Base-by-base conservation (phyloP, 1,140 invertebrate genomes). In the Drosophila ercepeae region DNA sequence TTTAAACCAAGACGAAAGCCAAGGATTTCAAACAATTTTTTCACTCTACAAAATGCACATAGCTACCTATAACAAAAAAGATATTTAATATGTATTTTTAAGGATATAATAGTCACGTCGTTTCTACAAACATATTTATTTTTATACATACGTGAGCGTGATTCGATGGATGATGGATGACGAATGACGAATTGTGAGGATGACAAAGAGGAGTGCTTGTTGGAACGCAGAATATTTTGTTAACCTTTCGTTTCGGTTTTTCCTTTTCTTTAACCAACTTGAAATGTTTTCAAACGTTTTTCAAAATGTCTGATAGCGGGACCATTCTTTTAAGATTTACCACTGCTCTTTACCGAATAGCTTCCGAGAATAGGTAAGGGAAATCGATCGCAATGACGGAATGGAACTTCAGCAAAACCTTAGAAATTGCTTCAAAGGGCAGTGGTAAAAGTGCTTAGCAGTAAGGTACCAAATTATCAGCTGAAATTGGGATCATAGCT, bases 401-500 rank as follows among this genome's bases (percentile, higher is more conserved):
- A 8, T 39, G 19, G 4, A 3, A 39, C n/a, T n/a, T n/a, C n/a
- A n/a, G n/a, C n/a, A 19, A 51, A 13, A 34, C 14, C 29, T 16
- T 7, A 29, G 4, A 18, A 16, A 36, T 13, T 4, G 59, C 27
- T 39, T 45, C 61, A 84, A 79, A 90, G 90, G 74, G 90, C 90
- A 91, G 79, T 91, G 90, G 90, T 91, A 90, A 90, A 83, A 76
- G 69, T 55, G 81, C 90, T 91, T 91, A 91, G 90, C 90, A 90
- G 90, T 91, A 91, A 90, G 90, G 90, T 91, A 91, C 90, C 90
- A 91, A 76, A 90, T 90, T 91, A 91, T 91, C 90, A 91, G 90
- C 90, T 91, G 90, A 91, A 89, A 91, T 91, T 91, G 90, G 90
- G 90, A 91, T 90, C 90, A 91, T 91, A 91, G 90, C 90, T 91